A percentile compares a stretch with the other conserved stretches of the same genome.
Evolutionary conservation across 2,113 vertebrate genomes (phyloP).

Genomic region (Drymodes brunneopygia): DNA sequence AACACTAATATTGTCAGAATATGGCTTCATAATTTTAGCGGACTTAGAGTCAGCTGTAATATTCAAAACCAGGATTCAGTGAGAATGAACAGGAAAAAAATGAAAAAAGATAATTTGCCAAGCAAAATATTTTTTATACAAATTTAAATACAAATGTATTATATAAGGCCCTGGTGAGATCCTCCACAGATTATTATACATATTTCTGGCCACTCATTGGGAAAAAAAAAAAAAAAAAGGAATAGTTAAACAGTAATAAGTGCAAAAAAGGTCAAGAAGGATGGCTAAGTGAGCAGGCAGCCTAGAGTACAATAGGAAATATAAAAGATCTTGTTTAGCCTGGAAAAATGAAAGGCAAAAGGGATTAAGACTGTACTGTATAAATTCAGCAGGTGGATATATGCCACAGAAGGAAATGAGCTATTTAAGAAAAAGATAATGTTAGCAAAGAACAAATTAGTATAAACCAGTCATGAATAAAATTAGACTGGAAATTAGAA

Average conservation of each 20-base stretch:
- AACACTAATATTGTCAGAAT: background rate
- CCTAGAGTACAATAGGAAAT: background rate
- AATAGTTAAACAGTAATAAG: background rate
- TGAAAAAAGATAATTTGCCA: background rate
- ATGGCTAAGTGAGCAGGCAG: background rate
- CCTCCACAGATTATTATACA: background rate
- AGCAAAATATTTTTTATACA: background rate
- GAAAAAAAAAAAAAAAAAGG: background rate
- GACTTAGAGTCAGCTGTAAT: background rate
- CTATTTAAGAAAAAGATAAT: conserved; percentile 44
- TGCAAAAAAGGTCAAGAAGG: background rate
- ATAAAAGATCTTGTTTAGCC: background rate
- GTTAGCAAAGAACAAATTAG: conserved; percentile 24
- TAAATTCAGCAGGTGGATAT: background rate
- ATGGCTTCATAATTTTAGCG: background rate
- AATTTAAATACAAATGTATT: background rate
- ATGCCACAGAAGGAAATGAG: background rate
- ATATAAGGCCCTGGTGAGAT: background rate
- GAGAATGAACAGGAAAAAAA: background rate
- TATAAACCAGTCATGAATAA: conserved; percentile 55
- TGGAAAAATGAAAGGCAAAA: conserved; percentile 7
- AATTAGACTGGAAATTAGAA: conserved; percentile 37
- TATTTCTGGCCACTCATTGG: background rate
- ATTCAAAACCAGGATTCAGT: background rate
- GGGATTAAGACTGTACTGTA: background rate